Conservation (phyloP, 2,113 vertebrate genomes). For the Acanthochromis polyacanthus region DNA sequence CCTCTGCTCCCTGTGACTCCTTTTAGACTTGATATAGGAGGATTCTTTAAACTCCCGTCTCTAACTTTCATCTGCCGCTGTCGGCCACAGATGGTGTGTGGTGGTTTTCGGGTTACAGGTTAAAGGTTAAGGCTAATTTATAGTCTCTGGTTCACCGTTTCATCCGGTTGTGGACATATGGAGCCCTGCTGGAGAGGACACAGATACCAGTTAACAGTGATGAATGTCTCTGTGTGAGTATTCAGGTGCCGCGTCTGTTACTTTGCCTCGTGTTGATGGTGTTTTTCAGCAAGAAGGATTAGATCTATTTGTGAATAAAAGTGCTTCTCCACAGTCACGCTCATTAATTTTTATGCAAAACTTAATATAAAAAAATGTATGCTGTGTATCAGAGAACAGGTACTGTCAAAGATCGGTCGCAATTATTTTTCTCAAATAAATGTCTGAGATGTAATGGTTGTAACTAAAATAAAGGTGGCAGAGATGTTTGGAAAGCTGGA, state of each 20-base stretch:
- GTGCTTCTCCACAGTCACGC: no score
- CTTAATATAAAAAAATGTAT: no score
- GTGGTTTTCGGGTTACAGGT: conserved; percentile 45
- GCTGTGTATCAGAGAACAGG: no score
- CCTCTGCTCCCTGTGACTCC: not conserved
- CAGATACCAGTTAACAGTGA: conserved; percentile 37
- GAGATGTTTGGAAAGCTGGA: no score
- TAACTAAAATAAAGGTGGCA: no score
- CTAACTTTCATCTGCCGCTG: conserved; percentile 5
- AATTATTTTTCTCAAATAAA: no score
- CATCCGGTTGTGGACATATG: conserved; percentile 51
- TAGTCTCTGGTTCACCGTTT: conserved; percentile 34
- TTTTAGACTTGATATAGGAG: not conserved
- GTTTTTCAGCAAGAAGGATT: not conserved
- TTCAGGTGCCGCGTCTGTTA: not conserved
- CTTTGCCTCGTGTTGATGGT: not conserved
- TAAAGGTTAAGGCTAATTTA: conserved; percentile 49
- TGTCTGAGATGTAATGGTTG: no score
- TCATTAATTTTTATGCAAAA: no score
- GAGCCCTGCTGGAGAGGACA: conserved; percentile 36
- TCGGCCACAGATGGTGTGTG: conserved; percentile 43
- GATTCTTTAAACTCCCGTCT: not conserved
- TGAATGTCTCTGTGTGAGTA: not conserved
- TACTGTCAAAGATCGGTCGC: no score
- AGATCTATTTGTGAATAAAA: no score